Conservation (phyloP, 2,113 vertebrate genomes). For the Clarias magur region DNA sequence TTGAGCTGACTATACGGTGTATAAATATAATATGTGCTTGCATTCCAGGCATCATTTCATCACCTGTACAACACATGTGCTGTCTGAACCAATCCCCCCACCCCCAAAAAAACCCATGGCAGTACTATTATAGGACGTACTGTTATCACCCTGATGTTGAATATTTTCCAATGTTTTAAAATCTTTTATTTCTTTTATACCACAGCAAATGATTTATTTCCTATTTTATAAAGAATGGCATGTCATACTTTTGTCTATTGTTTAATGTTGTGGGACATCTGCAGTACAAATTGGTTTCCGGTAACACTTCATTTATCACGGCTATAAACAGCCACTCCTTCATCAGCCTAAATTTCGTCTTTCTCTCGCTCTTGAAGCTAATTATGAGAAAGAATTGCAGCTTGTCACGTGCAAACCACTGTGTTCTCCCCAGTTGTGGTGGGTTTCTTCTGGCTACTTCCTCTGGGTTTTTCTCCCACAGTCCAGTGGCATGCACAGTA, state of each 20-base stretch:
- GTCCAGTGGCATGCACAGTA: too few species aligned
- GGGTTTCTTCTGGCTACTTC: too few species aligned
- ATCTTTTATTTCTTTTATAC: neutral
- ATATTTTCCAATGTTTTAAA: neutral
- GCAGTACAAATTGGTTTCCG: neutral
- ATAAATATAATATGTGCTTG: conserved; percentile 21
- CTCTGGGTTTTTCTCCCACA: too few species aligned
- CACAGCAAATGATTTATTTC: neutral
- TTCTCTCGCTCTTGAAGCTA: neutral
- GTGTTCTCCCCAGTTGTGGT: neutral
- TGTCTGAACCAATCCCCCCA: neutral
- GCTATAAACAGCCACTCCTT: neutral
- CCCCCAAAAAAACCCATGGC: neutral
- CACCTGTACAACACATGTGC: conserved; percentile 4
- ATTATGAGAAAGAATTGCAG: neutral
- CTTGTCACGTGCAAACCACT: neutral
- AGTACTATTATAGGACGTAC: neutral
- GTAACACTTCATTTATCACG: neutral
- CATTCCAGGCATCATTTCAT: neutral
- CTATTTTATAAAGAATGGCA: neutral
- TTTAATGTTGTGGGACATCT: neutral
- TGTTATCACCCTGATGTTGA: neutral
- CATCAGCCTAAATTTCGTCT: neutral
- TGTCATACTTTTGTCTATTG: neutral
- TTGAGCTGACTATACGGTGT: conserved; percentile 15